Evolutionary conservation across 2,113 vertebrate species (phyloP).

Genomic region (Clinocottus analis): DNA sequence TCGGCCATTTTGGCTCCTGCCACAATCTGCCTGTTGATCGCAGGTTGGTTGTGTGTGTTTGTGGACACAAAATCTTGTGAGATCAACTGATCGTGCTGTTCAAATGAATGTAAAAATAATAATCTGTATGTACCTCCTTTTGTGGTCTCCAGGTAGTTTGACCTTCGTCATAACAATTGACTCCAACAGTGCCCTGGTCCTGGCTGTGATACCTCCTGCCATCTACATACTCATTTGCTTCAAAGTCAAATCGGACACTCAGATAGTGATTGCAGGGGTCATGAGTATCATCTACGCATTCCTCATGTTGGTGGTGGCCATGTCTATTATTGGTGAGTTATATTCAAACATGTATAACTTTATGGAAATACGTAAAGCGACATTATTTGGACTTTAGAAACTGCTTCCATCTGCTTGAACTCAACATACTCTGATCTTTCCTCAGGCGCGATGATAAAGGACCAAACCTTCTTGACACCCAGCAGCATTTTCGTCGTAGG

Average conservation of each 20-base stretch:
- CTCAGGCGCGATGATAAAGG: slow-evolving; percentile 64
- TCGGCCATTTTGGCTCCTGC: slow-evolving; percentile 77
- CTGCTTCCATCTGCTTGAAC: background rate
- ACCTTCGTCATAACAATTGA: slow-evolving; percentile 23
- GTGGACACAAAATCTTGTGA: background rate
- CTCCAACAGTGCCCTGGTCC: slow-evolving; percentile 32
- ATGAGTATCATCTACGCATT: slow-evolving; percentile 78
- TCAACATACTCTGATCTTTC: background rate
- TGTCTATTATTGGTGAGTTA: slow-evolving; percentile 75
- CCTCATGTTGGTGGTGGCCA: slow-evolving; percentile 74
- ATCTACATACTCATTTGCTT: slow-evolving; percentile 76
- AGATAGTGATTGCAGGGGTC: slow-evolving; percentile 74
- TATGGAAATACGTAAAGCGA: background rate
- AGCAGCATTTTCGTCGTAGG: slow-evolving; percentile 74
- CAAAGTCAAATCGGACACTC: slow-evolving; percentile 76
- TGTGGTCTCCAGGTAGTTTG: slow-evolving; percentile 68
- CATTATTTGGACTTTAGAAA: background rate
- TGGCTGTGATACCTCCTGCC: slow-evolving; percentile 70
- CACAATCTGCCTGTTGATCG: slow-evolving; percentile 77
- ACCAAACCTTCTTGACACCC: slow-evolving; percentile 73
- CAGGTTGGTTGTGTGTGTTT: slow-evolving; percentile 56
- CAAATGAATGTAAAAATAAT: background rate
- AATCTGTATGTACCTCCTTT: background rate
- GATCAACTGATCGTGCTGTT: background rate
- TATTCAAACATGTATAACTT: background rate